Evolutionary conservation across 2,113 vertebrate species (phyloP).

Genomic region (Nesogale talazaci): DNA sequence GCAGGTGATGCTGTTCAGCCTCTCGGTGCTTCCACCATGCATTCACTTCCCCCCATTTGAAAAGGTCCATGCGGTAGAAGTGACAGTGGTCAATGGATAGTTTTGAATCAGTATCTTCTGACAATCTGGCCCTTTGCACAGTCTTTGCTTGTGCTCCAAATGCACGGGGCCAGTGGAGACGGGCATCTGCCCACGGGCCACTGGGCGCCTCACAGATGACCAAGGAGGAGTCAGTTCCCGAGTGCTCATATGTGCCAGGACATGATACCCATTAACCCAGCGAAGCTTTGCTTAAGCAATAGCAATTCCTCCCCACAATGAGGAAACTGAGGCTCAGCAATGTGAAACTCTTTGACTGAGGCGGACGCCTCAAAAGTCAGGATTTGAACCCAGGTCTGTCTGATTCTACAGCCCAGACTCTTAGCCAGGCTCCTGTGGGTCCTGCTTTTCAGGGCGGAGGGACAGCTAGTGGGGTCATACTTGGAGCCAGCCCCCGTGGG

Average conservation of each 20-base stretch:
- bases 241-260: rapidly evolving
- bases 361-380: background rate
- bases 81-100: background rate
- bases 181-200: background rate
- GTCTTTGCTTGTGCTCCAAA: background rate
- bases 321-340: constrained; percentile 36
- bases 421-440: background rate
- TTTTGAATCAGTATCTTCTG: background rate
- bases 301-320: background rate
- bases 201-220: background rate
- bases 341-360: background rate
- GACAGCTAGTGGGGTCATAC: background rate
- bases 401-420: background rate
- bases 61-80: background rate
- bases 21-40: background rate
- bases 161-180: background rate
- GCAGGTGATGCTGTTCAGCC: background rate
- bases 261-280: background rate
- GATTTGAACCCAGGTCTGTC: background rate
- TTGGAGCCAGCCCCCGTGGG: background rate
- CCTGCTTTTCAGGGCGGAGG: background rate
- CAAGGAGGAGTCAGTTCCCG: background rate
- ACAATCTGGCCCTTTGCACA: background rate
- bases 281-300: background rate
- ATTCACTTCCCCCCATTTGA: background rate